Evolutionary conservation across 2,797 vertebrate species (phyloP).

Genomic region (Danio albolineatus): DNA sequence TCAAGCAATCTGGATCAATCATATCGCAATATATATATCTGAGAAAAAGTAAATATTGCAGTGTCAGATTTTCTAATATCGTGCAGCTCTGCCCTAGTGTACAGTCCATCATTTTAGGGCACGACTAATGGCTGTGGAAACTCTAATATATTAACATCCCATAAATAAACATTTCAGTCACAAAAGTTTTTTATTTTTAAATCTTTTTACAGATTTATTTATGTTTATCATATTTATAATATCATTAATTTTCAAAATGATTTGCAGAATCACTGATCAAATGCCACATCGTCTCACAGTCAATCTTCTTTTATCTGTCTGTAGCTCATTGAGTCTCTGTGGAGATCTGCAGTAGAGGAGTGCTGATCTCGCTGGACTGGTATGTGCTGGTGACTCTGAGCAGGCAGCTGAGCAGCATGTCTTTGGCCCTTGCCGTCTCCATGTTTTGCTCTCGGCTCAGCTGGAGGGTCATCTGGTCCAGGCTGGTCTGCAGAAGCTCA

Average conservation of each 20-base stretch:
- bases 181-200: no score
- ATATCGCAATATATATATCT: no score
- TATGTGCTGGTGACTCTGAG: constrained; percentile 86
- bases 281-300: no score
- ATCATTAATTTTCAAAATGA: no score
- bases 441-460: constrained; percentile 91
- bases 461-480: constrained; percentile 93
- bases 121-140: neutral
- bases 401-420: constrained; percentile 92
- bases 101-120: no score
- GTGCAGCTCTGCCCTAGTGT: no score
- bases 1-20: no score
- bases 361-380: constrained; percentile 92
- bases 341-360: constrained; percentile 93
- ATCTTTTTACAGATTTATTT: no score
- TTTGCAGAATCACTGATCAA: neutral
- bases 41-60: no score
- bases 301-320: neutral
- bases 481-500: constrained; percentile 88
- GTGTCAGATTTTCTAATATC: no score
- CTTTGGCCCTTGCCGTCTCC: constrained; percentile 89
- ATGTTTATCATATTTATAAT: no score
- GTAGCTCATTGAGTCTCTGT: constrained; percentile 69
- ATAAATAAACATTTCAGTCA: no score
- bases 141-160: neutral